Base-by-base conservation (phyloP, 2,888 invertebrate genomes). In the Disparrhopalites patrizii region DNA sequence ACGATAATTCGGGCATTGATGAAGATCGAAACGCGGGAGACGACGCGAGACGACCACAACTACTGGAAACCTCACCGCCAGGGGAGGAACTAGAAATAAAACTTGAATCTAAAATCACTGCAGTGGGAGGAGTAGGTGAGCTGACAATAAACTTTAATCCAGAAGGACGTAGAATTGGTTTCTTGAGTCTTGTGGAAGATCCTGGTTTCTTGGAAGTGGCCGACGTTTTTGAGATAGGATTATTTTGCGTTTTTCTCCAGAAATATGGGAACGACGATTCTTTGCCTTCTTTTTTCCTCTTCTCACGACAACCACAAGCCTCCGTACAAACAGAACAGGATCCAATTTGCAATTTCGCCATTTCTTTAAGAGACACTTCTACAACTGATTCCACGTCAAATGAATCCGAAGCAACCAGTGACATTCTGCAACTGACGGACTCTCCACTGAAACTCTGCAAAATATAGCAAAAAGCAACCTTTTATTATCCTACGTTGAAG, bases 241-340 rank as follows among this genome's bases (percentile, higher is more conserved):
- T 71, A 15, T 56, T 40, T 54, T 65, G 56, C 1, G 69, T 69
- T 60, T 65, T 65, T 47, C 70, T 66, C 73, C 73, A 73, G 57
- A 71, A 73, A 33, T 68, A 69, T 2, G 71, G 71, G 38, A 57
- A 70, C 4, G 65, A 47, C 3, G 55, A 38, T 7, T 54, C 57
- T 1, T 13, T 27, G 18, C 55, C 20, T 43, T 43, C 31, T 27
- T 27, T 28, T 25, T 43, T 54, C 7, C 13, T 33, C 65, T 31
- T 66, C 57, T 15, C 25, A 3, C 33, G 38, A 56, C 54, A 52
- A 51, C 36, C 40, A 43, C 31, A 57, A 27, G 51, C 51, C 13
- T 66, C 66, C 28, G 61, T 61, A 1, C 54, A 58, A 8, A 66
- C 30, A 31, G 66, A 68, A 18, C 50, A 33, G 7, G 64, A 36